A percentile compares a stretch with the other conserved stretches of the same genome.
These are phyloP conservation scores for Lasaia peninsularis DNA, from an alignment of 1,140 invertebrate species.

Conservation along the genomic window DNA sequence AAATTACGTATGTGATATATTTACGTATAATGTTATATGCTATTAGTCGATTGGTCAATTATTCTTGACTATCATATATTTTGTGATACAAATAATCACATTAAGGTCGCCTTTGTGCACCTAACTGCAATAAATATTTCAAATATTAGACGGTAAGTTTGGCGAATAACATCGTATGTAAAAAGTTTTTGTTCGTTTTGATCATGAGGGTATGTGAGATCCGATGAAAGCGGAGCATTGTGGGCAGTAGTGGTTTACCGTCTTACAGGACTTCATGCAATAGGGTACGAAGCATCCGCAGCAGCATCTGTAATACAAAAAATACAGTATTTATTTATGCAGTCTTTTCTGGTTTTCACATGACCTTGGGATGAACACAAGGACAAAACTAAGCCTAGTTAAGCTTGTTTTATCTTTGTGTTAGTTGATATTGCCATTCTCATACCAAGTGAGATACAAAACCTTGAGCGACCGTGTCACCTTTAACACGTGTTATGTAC, in stretches of 20 bases:
- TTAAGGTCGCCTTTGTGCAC: too few relatives aligned
- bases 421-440: not conserved
- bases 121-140: too few relatives aligned
- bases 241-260: slow-evolving; percentile 78
- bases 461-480: not conserved
- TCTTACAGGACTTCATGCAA: slow-evolving; percentile 76
- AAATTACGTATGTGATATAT: too few relatives aligned
- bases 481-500: too few relatives aligned
- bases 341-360: not conserved
- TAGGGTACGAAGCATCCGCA: slow-evolving; percentile 78
- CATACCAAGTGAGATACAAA: not conserved
- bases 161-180: not conserved
- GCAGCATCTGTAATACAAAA: slow-evolving; percentile 71
- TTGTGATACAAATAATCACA: too few relatives aligned
- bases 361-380: too few relatives aligned
- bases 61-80: too few relatives aligned
- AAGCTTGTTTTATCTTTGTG: too few relatives aligned
- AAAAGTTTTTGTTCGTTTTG: not conserved
- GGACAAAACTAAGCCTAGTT: too few relatives aligned
- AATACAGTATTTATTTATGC: not conserved
- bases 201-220: slow-evolving; percentile 48
- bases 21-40: too few relatives aligned
- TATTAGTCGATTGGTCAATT: too few relatives aligned
- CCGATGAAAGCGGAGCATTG: slow-evolving; percentile 76
- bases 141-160: not conserved